Evolutionary conservation across 2,888 invertebrate genomes (phyloP).

Genomic region (Tridacna crocea): DNA sequence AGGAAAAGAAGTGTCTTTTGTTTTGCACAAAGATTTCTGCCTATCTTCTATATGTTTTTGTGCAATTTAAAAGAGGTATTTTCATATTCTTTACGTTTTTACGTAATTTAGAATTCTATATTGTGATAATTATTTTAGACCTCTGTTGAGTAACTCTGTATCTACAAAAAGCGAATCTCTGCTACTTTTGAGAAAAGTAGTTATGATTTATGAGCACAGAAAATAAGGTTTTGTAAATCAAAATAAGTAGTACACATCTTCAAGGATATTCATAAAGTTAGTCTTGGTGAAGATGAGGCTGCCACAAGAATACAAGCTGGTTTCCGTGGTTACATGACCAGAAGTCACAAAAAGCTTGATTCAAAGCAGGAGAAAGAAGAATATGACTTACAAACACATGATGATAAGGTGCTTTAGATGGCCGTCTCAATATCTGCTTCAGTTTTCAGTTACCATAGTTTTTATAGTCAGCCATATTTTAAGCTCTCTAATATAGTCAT

Average conservation of each 20-base stretch:
- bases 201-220: too few relatives aligned
- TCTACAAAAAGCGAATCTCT: too few relatives aligned
- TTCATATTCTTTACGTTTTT: too few relatives aligned
- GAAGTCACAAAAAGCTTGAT: background rate
- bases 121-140: too few relatives aligned
- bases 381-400: background rate
- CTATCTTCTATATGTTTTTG: too few relatives aligned
- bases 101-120: too few relatives aligned
- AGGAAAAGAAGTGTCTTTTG: too few relatives aligned
- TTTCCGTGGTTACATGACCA: slow-evolving; percentile 50
- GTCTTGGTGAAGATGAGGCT: slow-evolving; percentile 14
- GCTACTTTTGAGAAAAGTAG: too few relatives aligned
- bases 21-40: too few relatives aligned
- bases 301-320: slow-evolving; percentile 45
- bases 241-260: background rate
- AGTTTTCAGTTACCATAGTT: background rate
- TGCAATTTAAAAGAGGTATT: too few relatives aligned
- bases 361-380: background rate
- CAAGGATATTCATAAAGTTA: background rate
- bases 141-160: too few relatives aligned
- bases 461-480: background rate
- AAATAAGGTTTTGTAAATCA: too few relatives aligned
- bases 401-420: background rate
- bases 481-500: background rate
- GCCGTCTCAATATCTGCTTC: background rate